These are phyloP conservation scores for Glandiceps talaboti DNA, from an alignment of 53 echinoderm and acorn worm genomes.

Conservation along the genomic window DNA sequence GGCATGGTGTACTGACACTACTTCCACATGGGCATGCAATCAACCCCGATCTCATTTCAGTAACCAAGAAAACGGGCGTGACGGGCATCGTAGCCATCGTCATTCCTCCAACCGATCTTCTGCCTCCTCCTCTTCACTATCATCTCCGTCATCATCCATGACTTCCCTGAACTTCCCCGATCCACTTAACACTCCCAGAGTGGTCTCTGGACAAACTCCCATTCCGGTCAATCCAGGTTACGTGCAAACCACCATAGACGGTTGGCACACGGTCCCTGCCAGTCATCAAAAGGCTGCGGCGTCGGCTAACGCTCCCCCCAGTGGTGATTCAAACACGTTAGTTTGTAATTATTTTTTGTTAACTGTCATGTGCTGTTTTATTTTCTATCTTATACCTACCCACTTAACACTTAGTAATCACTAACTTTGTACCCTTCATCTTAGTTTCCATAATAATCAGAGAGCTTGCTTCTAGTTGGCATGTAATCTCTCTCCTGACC, in stretches of 20 bases:
- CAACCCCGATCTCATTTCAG: conserved; percentile 28
- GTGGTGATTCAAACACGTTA: too few relatives aligned
- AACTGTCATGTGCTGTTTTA: too few relatives aligned
- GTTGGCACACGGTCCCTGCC: background rate
- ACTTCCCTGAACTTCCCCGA: background rate
- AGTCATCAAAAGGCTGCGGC: too few relatives aligned
- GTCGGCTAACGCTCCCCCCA: too few relatives aligned
- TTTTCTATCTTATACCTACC: too few relatives aligned
- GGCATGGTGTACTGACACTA: too few relatives aligned
- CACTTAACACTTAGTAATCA: too few relatives aligned
- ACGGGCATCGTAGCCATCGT: conserved; percentile 2
- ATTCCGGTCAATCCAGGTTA: background rate
- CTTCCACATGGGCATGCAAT: conserved; percentile 23
- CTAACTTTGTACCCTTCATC: too few relatives aligned
- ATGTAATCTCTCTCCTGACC: too few relatives aligned
- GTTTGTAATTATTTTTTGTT: too few relatives aligned
- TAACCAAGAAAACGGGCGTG: conserved; percentile 19
- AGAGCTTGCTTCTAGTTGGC: too few relatives aligned
- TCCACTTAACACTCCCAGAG: background rate
- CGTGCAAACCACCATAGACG: background rate
- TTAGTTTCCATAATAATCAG: too few relatives aligned
- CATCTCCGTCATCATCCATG: conserved; percentile 2
- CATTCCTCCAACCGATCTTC: conserved; percentile 8
- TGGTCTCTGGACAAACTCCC: background rate
- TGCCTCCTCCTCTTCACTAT: conserved; percentile 6